Percentiles rank a stretch among this genome's conserved stretches.
phyloP scores from a whole-genome alignment of 2,113 vertebrate genomes.

The Hemiscyllium ocellatum region DNA sequence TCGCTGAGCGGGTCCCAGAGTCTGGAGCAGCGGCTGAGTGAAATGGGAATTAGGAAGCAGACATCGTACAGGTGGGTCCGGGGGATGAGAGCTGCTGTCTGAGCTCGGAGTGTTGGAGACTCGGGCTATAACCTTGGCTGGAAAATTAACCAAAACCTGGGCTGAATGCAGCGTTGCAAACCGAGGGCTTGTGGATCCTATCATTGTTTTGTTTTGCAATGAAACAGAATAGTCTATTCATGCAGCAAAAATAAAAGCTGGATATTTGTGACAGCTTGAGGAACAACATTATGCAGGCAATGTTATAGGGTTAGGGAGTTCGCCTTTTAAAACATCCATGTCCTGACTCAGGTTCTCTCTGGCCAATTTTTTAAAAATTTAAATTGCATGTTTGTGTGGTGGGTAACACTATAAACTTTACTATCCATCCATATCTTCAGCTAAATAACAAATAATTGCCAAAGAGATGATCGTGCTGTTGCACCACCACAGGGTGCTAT shows the following conservation, averaged over 20 bases:
- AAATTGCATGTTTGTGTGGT: background rate
- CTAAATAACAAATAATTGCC: background rate
- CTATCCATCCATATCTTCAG: background rate
- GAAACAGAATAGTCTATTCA: background rate
- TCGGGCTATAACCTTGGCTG: background rate
- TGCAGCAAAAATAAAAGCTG: background rate
- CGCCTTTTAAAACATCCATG: background rate
- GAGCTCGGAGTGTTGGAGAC: conserved; percentile 5
- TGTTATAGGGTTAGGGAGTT: background rate
- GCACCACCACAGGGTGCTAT: background rate
- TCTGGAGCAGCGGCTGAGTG: conserved; percentile 73
- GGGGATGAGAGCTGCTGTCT: background rate
- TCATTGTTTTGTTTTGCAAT: background rate
- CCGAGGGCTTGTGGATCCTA: background rate
- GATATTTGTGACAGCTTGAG: background rate
- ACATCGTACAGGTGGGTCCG: conserved; percentile 76
- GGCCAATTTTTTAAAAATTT: too few relatives aligned
- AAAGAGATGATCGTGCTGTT: background rate
- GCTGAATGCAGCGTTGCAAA: background rate
- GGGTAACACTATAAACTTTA: background rate
- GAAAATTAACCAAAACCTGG: background rate
- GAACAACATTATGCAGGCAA: background rate
- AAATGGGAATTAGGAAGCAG: conserved; percentile 78
- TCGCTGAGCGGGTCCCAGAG: conserved; percentile 45
- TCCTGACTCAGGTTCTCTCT: background rate